Conservation (phyloP, 2,888 invertebrate genomes). For the Pemphredon lugubris region DNA sequence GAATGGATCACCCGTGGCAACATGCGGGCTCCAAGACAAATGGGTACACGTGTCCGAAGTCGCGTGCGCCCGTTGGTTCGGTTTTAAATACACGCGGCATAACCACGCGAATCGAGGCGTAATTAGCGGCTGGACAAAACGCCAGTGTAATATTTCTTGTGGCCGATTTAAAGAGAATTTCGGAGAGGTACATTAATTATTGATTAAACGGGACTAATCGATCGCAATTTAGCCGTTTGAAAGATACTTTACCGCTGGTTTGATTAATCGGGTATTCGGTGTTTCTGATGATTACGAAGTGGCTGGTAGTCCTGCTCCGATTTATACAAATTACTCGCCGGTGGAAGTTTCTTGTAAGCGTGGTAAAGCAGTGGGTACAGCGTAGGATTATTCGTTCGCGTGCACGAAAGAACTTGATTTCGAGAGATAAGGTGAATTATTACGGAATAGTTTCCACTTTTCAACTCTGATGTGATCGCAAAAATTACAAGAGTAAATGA, state of each 20-base stretch:
- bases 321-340: slow-evolving; percentile 17
- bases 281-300: slow-evolving; percentile 32
- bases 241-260: background rate
- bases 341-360: background rate
- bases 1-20: slow-evolving; percentile 18
- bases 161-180: slow-evolving; percentile 6
- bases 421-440: background rate
- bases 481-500: background rate
- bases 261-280: slow-evolving; percentile 28
- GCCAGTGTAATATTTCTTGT: background rate
- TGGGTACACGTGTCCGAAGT: slow-evolving; percentile 31
- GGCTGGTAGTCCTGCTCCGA: slow-evolving; percentile 14
- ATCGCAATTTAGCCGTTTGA: background rate
- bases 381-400: background rate
- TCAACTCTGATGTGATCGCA: background rate
- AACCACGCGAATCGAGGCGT: slow-evolving; percentile 20
- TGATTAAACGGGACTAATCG: slow-evolving; percentile 43
- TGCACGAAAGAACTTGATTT: background rate
- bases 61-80: slow-evolving; percentile 6
- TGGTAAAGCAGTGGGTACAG: too few relatives aligned
- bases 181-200: slow-evolving; percentile 33
- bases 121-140: slow-evolving; percentile 33
- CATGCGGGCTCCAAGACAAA: slow-evolving; percentile 33
- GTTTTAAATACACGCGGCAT: slow-evolving; percentile 15
- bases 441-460: too few relatives aligned